Base-by-base conservation (phyloP, 2,113 vertebrate genomes). In the Loxodonta africana region DNA sequence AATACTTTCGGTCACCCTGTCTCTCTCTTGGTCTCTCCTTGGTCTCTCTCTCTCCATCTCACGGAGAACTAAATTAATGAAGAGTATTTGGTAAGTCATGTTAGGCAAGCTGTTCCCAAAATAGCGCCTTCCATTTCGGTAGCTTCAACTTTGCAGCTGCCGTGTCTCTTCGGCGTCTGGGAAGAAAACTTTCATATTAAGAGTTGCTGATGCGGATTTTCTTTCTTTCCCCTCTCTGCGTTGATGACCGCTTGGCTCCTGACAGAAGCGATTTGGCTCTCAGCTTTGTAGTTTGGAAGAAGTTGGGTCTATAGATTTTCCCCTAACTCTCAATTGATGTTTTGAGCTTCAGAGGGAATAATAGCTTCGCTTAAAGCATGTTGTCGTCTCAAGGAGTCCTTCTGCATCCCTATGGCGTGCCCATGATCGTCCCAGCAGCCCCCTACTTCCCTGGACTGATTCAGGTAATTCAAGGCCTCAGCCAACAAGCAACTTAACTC, bases 401-500 rank as follows among this genome's bases (percentile, higher is more conserved):
- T 96, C 98, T 98, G 94, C 98, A 98, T 98, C 98, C 98, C 94
- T 98, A 98, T 92, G 98, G 98, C 96, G 97, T 98, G 96, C 98
- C 98, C 28, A 98, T 99, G 98, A 98, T 99, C 92, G 96, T 98
- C 83, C 98, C 98, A n/a, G 98, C 98, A 81, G 97, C 98, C 69
- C 98, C 97, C 87, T 98, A 98, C 98, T 98, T 99, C 98, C 98
- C 98, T 95, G 98, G 98, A 98, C 98, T 99, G 98, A 98, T 99
- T 98, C 98, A 99, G 98, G 98, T 99, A 99, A 99, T 97, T 96
- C 98, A 98, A 98, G 98, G 98, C 97, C 90, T 84, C 97, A 98
- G 98, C 98, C 98, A 98, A 98, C 97, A 95, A 98, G 98, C 98
- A 98, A 98, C 98, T 98, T 98, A 98, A 99, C 98, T 98, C 98